Conservation (phyloP, 2,888 invertebrate species). For the Lagria hirta region DNA sequence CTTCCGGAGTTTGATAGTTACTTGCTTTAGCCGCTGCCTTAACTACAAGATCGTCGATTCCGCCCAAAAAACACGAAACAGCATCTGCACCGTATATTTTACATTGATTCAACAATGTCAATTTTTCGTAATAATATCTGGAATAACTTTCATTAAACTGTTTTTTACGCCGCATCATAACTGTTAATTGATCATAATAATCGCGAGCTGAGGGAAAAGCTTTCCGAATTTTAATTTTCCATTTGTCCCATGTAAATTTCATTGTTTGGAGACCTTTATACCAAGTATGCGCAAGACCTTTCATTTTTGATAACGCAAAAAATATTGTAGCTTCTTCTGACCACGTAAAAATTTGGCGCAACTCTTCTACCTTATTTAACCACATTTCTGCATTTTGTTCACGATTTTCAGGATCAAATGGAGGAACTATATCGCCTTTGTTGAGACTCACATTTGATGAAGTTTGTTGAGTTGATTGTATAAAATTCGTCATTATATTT, state of each 20-base stretch:
- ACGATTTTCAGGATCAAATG: constrained; percentile 18
- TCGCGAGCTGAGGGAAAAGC: constrained; percentile 27
- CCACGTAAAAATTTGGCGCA: constrained; percentile 19
- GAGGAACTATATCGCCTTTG: constrained; percentile 9
- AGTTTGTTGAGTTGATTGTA: background rate
- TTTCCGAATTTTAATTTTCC: constrained; percentile 30
- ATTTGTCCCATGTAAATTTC: constrained; percentile 28
- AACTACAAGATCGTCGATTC: constrained; percentile 20
- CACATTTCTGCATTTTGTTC: constrained; percentile 9
- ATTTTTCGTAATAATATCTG: constrained; percentile 27
- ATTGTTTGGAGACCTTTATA: constrained; percentile 27
- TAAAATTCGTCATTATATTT: background rate
- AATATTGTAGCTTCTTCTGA: constrained; percentile 24
- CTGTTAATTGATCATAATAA: constrained; percentile 6
- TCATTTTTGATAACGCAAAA: constrained; percentile 35
- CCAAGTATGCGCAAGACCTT: constrained; percentile 33
- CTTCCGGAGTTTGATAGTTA: constrained; percentile 16
- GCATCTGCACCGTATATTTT: constrained; percentile 20
- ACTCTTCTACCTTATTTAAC: constrained; percentile 20
- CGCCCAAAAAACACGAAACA: constrained; percentile 32
- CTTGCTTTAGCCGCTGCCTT: constrained; percentile 22
- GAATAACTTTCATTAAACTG: constrained; percentile 18
- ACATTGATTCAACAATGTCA: constrained; percentile 22
- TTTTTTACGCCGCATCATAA: constrained; percentile 15
- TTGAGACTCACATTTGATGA: background rate